phyloP scores from a whole-genome alignment of 2,797 vertebrate genomes.

The Spinibarbus caldwelli region DNA sequence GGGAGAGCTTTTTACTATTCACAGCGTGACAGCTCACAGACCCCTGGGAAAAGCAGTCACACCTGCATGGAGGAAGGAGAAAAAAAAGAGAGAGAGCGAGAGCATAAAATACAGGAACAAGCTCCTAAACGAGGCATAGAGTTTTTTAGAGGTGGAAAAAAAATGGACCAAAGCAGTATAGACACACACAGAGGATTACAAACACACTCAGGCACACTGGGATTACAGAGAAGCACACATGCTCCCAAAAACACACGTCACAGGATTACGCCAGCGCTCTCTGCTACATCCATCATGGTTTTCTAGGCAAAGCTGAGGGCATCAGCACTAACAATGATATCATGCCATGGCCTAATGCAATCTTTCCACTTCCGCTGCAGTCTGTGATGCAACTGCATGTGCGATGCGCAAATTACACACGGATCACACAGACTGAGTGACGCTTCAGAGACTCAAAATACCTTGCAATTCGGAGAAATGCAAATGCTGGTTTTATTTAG shows the following conservation, averaged over 20 bases:
- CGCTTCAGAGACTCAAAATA: neutral
- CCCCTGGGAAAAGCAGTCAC: constrained; percentile 23
- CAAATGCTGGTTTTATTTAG: neutral
- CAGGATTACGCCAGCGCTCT: constrained; percentile 61
- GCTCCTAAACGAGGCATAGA: neutral
- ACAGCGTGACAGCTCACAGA: constrained; percentile 41
- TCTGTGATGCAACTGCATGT: constrained; percentile 7
- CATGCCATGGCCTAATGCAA: constrained; percentile 41
- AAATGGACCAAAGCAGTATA: constrained; percentile 15
- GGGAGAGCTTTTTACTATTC: constrained; percentile 8
- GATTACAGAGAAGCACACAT: constrained; percentile 52
- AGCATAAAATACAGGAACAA: constrained; percentile 3
- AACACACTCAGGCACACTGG: constrained; percentile 21
- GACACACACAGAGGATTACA: constrained; percentile 35
- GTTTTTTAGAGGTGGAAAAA: neutral
- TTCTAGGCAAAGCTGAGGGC: constrained; percentile 56
- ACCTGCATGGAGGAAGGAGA: constrained; percentile 43
- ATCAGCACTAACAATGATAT: constrained; percentile 54
- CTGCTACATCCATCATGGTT: constrained; percentile 47
- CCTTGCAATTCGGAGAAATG: neutral
- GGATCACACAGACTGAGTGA: neutral
- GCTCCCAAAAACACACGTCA: constrained; percentile 47
- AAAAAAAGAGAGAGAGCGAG: constrained; percentile 14
- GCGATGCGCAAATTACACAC: neutral
- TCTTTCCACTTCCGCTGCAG: constrained; percentile 42